Evolutionary conservation across 1,140 invertebrate genomes (phyloP).

Genomic region (Cardiocondyla obscurior): DNA sequence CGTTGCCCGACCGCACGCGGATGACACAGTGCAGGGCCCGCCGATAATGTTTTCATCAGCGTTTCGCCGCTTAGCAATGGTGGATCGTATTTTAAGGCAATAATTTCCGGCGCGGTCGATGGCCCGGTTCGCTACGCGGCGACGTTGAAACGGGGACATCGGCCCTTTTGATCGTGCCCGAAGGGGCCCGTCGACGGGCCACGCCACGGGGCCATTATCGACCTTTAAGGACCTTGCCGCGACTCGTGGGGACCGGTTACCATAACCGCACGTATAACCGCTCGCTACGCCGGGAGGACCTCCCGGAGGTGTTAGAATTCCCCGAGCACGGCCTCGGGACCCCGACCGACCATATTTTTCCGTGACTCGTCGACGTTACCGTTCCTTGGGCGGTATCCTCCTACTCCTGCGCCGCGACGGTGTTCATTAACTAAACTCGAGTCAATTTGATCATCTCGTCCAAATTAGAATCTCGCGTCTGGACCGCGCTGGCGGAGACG

Average conservation of each 20-base stretch:
- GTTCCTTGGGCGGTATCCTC: conserved; percentile 11
- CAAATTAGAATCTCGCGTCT: neutral
- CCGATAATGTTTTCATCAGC: conserved; percentile 71
- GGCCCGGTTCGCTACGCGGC: conserved; percentile 49
- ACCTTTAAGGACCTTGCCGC: conserved; percentile 80
- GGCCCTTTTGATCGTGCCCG: conserved; percentile 71
- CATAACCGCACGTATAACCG: conserved; percentile 76
- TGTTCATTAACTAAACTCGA: conserved; percentile 12
- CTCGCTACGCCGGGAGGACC: conserved; percentile 68
- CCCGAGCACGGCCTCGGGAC: conserved; percentile 9
- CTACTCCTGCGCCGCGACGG: neutral
- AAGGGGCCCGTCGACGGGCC: conserved; percentile 59
- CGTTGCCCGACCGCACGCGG: neutral
- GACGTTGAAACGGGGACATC: conserved; percentile 75
- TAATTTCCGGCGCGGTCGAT: conserved; percentile 63
- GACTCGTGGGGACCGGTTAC: conserved; percentile 75
- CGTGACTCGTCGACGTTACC: neutral
- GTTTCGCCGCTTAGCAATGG: conserved; percentile 34
- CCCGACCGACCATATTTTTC: conserved; percentile 18
- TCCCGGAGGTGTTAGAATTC: conserved; percentile 69
- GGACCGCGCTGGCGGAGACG: neutral
- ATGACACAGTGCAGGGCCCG: conserved; percentile 29
- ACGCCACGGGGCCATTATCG: conserved; percentile 76
- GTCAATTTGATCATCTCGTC: neutral
- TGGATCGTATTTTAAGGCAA: conserved; percentile 67